phyloP scores from a whole-genome alignment of 92 coral and sea anemone species.

The Montipora capitata region DNA sequence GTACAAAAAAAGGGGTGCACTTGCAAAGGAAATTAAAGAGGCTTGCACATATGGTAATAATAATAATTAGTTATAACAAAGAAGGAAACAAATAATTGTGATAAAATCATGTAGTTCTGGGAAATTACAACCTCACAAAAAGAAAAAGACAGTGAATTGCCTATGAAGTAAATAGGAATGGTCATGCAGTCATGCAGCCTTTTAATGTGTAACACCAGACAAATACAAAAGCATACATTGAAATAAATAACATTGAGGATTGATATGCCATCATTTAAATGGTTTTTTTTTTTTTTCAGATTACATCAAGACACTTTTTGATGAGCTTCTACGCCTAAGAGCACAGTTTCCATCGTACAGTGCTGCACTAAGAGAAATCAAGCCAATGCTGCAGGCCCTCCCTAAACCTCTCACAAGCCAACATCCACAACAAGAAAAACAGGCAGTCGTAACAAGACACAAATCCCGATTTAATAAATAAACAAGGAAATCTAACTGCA shows the following conservation, averaged over 20 bases:
- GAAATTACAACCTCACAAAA: conserved; percentile 3
- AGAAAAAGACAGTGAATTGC: neutral
- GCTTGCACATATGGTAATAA: conserved; percentile 52
- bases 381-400: conserved; percentile 49
- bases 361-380: conserved; percentile 56
- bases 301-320: conserved; percentile 54
- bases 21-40: conserved; percentile 40
- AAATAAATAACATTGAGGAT: conserved; percentile 5
- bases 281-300: conserved; percentile 23
- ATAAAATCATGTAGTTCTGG: neutral
- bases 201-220: conserved; percentile 2
- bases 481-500: conserved; percentile 1
- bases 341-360: conserved; percentile 41
- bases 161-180: neutral
- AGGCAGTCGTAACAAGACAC: conserved; percentile 32
- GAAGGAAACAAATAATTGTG: neutral
- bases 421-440: conserved; percentile 36
- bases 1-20: conserved; percentile 62
- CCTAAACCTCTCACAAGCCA: conserved; percentile 53
- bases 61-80: neutral
- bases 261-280: conserved; percentile 4
- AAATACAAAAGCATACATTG: conserved; percentile 1
- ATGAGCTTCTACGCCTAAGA: conserved; percentile 29
- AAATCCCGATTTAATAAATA: conserved; percentile 44
- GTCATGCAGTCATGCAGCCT: conserved; percentile 3